A percentile compares a stretch with the other conserved stretches of the same genome.
phyloP scores from a whole-genome alignment of 2,113 vertebrate species.

The Puffinus mauretanicus region DNA sequence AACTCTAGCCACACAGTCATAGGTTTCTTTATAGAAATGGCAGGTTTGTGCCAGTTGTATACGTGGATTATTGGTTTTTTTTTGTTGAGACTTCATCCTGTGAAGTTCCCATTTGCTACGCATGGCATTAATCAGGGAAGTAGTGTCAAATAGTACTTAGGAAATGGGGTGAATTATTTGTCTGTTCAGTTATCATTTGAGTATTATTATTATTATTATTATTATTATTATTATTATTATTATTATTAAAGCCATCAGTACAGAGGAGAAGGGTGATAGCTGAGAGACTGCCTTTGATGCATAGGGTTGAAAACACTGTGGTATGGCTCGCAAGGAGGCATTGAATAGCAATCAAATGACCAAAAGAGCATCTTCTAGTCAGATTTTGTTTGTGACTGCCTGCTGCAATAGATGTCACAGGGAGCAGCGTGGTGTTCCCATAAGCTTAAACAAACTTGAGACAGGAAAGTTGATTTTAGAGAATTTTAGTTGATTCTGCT shows the following conservation, averaged over 20 bases:
- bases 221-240: no score
- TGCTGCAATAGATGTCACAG: not conserved
- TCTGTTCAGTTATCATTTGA: not conserved
- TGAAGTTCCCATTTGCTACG: not conserved
- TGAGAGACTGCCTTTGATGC: not conserved
- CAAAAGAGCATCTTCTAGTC: not conserved
- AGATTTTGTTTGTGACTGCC: not conserved
- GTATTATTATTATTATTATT: no score
- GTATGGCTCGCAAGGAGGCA: not conserved
- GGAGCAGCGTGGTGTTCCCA: not conserved
- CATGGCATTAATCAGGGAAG: not conserved
- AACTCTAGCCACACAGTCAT: fast-evolving
- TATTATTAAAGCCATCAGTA: not conserved
- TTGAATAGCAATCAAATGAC: not conserved
- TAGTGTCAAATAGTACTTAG: not conserved
- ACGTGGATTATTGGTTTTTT: not conserved
- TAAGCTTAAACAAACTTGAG: not conserved
- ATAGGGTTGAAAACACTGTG: not conserved
- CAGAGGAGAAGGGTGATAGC: not conserved
- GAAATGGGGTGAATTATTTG: not conserved
- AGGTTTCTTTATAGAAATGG: not conserved
- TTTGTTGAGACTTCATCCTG: not conserved
- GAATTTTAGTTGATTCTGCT: not conserved
- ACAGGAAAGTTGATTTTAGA: not conserved
- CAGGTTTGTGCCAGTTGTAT: not conserved